Evolutionary conservation across 1,140 invertebrate species (phyloP).

Genomic region (Saxidomus purpurata): DNA sequence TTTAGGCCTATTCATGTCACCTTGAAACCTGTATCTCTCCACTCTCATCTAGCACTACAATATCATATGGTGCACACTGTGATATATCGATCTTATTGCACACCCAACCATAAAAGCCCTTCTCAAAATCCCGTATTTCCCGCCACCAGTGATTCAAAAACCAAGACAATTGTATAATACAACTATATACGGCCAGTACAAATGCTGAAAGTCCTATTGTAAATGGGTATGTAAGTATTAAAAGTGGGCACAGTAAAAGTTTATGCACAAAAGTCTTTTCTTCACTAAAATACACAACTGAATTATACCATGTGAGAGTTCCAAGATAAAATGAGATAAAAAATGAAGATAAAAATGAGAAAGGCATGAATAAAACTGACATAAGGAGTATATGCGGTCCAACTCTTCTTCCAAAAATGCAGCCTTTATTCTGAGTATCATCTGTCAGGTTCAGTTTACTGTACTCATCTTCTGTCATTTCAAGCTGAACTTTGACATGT

Average conservation of each 20-base stretch:
- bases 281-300: slow-evolving; percentile 91
- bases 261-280: slow-evolving; percentile 88
- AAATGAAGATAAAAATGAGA: slow-evolving; percentile 89
- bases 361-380: slow-evolving; percentile 90
- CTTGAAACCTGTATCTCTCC: slow-evolving; percentile 37
- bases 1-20: too few relatives aligned
- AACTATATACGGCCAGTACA: slow-evolving; percentile 90
- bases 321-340: slow-evolving; percentile 92
- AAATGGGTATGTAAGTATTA: slow-evolving; percentile 91
- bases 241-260: slow-evolving; percentile 89
- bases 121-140: slow-evolving; percentile 92
- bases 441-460: background rate
- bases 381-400: slow-evolving; percentile 91
- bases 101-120: slow-evolving; percentile 93
- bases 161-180: slow-evolving; percentile 90
- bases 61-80: slow-evolving; percentile 91
- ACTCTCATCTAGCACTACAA: slow-evolving; percentile 84
- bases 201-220: slow-evolving; percentile 90
- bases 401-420: background rate
- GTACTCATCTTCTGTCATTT: slow-evolving; percentile 44
- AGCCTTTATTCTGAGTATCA: background rate
- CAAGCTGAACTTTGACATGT: slow-evolving; percentile 44
- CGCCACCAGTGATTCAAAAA: slow-evolving; percentile 90
- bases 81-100: slow-evolving; percentile 90
- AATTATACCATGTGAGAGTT: slow-evolving; percentile 92